Base-by-base conservation (phyloP, 2,113 vertebrate genomes). In the Saguinus imperator region DNA sequence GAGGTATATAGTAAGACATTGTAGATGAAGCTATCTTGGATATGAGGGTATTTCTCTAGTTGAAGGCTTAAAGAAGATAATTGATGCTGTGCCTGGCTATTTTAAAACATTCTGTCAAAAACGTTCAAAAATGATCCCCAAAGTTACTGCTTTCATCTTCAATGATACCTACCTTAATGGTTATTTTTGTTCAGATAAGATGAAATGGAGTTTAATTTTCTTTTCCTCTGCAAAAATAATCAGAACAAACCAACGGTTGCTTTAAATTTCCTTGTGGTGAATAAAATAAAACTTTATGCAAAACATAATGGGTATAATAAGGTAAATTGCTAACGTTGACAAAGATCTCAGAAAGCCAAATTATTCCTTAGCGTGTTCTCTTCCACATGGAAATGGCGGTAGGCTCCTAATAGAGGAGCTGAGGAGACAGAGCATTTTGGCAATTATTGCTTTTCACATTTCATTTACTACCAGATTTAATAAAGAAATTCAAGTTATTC, bases 271-370 rank as follows among this genome's bases (percentile, higher is more conserved):
- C 72, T 95, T 0, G 1, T 48, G 37, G 79, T 97, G 61, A 95
- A 97, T 91, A 95, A 97, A 98, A 84, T n/a, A 80, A 90, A 75
- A 29, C 45, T 88, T 97, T 87, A 66, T 95, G 86, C 55, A 91
- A 83, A 91, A 72, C 96, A 35, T 95, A 96, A 88, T 96, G 94
- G 77, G 88, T 92, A 96, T 96, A 97, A 95, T 97, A 92, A 95
- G 93, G 75, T 75, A 98, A 95, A 98, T 97, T 97, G 58, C 83
- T 88, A 94, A 97, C 85, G 77, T 81, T 98, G 91, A 97, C 94
- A 96, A 89, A 98, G 89, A 98, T 96, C 57, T 97, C 92, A 92
- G 58, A 91, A 72, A 98, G 90, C 83, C 94, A 97, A 93, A 96
- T 76, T 89, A 87, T 97, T 97, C 91, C 86, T 25, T 93, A 83